These are phyloP conservation scores for Bolborhynchus lineola DNA, from an alignment of 2,113 vertebrate genomes.

Conservation along the genomic window DNA sequence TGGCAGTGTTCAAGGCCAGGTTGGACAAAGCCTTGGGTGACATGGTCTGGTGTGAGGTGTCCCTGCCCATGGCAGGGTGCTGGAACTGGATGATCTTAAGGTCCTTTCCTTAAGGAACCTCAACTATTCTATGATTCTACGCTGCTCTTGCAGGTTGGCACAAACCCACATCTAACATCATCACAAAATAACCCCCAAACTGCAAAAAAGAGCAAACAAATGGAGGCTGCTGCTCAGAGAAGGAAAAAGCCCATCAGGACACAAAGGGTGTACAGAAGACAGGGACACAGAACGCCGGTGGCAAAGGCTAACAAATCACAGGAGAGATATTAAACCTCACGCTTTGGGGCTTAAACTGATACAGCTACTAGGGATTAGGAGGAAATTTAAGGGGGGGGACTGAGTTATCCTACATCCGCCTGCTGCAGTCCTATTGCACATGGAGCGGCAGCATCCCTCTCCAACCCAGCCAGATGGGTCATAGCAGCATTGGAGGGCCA, in stretches of 20 bases:
- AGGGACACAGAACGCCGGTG: fast-evolving
- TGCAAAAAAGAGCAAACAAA: not conserved
- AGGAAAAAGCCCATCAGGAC: not conserved
- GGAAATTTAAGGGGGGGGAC: not conserved
- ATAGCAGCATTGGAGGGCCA: not conserved
- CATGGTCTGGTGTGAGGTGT: not conserved
- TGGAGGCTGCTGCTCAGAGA: fast-evolving
- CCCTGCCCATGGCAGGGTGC: not conserved
- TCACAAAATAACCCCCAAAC: not conserved
- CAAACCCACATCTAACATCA: not conserved
- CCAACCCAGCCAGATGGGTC: not conserved
- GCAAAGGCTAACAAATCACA: conserved; percentile 22
- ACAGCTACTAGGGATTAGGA: conserved; percentile 43
- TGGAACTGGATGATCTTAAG: not conserved
- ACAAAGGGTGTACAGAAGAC: not conserved
- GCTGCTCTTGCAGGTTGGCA: not conserved
- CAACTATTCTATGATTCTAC: no score
- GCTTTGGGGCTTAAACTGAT: conserved; percentile 35
- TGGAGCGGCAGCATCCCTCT: not conserved
- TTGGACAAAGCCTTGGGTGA: not conserved
- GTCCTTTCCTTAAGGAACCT: no score
- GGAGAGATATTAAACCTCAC: conserved; percentile 25
- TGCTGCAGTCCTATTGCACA: not conserved
- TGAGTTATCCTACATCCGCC: not conserved
- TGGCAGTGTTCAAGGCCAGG: not conserved